phyloP scores from a whole-genome alignment of 2,113 vertebrate genomes.

The Atractosteus spatula region DNA sequence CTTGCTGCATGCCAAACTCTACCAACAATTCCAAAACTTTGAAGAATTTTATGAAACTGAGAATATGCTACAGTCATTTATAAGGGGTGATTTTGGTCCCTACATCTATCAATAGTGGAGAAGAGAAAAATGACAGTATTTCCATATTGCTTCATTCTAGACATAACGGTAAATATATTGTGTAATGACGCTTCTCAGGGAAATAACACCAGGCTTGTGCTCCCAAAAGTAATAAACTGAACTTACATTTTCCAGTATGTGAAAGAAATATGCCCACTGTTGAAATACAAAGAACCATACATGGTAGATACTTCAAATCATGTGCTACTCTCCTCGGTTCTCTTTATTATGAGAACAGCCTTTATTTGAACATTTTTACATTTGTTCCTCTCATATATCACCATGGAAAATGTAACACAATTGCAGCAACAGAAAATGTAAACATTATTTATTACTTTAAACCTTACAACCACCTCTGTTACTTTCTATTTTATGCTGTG shows the following conservation, averaged over 20 bases:
- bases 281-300: background rate
- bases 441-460: constrained; percentile 7
- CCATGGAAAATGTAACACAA: constrained; percentile 36
- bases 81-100: constrained; percentile 56
- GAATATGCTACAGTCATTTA: constrained; percentile 50
- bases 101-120: constrained; percentile 69
- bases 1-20: no score
- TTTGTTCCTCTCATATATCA: constrained; percentile 37
- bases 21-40: no score
- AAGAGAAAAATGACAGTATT: constrained; percentile 53
- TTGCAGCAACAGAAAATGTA: constrained; percentile 11
- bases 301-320: constrained; percentile 13
- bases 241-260: constrained; percentile 13
- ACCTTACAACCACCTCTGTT: background rate
- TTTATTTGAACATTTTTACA: constrained; percentile 9
- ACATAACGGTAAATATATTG: constrained; percentile 66
- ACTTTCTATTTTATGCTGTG: background rate
- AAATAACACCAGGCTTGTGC: constrained; percentile 69
- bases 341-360: constrained; percentile 12
- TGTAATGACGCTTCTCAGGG: constrained; percentile 67
- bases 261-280: background rate
- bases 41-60: no score
- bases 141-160: constrained; percentile 56
- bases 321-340: background rate
- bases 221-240: constrained; percentile 68